These are phyloP conservation scores for Lithodes maja DNA, from an alignment of 2,888 invertebrate species.

Conservation along the genomic window DNA sequence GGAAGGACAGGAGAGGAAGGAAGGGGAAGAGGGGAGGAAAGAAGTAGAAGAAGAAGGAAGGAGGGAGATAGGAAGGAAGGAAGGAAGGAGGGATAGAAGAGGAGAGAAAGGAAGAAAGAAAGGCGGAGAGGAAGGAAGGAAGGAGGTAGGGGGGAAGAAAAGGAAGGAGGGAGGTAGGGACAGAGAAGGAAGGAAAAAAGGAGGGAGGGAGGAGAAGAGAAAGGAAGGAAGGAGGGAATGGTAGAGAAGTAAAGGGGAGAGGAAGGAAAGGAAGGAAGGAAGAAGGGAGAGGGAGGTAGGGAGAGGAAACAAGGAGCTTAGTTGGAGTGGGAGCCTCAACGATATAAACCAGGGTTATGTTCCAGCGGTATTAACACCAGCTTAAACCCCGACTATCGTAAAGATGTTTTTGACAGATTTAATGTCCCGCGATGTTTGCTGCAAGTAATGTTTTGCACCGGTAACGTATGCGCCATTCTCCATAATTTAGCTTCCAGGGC, in stretches of 20 bases:
- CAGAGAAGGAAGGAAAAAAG: neutral
- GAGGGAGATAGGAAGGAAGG: too few relatives aligned
- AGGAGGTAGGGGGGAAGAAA: too few relatives aligned
- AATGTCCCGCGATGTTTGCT: slow-evolving; percentile 53
- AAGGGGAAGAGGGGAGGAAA: too few relatives aligned
- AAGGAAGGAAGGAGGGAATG: neutral
- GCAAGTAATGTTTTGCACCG: slow-evolving; percentile 58
- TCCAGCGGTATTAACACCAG: slow-evolving; percentile 53
- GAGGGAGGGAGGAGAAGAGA: neutral
- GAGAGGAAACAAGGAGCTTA: slow-evolving; percentile 1
- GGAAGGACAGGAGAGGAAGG: too few relatives aligned
- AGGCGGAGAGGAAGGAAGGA: too few relatives aligned
- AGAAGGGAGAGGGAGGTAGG: neutral
- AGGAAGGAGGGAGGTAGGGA: neutral
- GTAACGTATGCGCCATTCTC: slow-evolving; percentile 54
- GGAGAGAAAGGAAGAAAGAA: too few relatives aligned
- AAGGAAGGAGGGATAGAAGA: too few relatives aligned
- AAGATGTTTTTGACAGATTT: slow-evolving; percentile 64
- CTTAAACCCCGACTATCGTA: slow-evolving; percentile 56
- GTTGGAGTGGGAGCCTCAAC: slow-evolving; percentile 7
- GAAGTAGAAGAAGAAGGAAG: too few relatives aligned
- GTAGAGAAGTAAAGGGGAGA: neutral
- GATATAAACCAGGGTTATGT: slow-evolving; percentile 59
- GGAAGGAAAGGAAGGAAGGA: neutral
- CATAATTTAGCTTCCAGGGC: slow-evolving; percentile 33